These are phyloP conservation scores for Hemibagrus wyckioides DNA, from an alignment of 2,113 vertebrate species.

Conservation along the genomic window DNA sequence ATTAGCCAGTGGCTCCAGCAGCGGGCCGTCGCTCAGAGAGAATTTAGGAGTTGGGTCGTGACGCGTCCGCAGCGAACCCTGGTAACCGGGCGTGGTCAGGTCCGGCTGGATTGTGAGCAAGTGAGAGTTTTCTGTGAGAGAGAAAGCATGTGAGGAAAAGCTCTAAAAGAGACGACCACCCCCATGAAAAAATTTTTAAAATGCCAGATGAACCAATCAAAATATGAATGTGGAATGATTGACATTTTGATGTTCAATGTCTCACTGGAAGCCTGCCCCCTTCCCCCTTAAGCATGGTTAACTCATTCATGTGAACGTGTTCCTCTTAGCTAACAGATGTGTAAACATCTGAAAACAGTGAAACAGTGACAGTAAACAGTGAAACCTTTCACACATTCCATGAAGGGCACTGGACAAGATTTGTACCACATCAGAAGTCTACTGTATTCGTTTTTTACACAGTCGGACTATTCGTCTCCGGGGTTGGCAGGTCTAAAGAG, in stretches of 20 bases:
- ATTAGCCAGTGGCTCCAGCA: constrained; percentile 88
- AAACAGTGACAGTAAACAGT: too few species aligned
- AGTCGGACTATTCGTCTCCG: not conserved
- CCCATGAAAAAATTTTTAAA: not conserved
- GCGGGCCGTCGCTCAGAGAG: constrained; percentile 89
- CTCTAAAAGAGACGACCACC: not conserved
- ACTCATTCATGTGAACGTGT: not conserved
- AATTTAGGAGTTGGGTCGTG: constrained; percentile 87
- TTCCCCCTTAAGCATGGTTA: not conserved
- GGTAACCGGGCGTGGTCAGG: constrained; percentile 95
- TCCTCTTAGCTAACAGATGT: not conserved
- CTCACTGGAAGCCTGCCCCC: not conserved
- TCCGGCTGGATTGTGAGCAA: constrained; percentile 98
- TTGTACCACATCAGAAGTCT: not conserved
- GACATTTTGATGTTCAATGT: not conserved
- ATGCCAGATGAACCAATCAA: not conserved
- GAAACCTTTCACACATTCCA: not conserved
- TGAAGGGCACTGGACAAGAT: not conserved
- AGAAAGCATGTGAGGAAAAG: constrained; percentile 35
- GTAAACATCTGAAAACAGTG: too few species aligned
- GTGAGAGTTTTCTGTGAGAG: constrained; percentile 86
- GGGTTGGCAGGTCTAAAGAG: not conserved
- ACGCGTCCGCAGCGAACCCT: constrained; percentile 89
- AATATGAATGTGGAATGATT: not conserved
- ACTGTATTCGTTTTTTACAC: not conserved